Evolutionary conservation across 2,797 vertebrate genomes (phyloP).

Genomic region (Lithobates pipiens): DNA sequence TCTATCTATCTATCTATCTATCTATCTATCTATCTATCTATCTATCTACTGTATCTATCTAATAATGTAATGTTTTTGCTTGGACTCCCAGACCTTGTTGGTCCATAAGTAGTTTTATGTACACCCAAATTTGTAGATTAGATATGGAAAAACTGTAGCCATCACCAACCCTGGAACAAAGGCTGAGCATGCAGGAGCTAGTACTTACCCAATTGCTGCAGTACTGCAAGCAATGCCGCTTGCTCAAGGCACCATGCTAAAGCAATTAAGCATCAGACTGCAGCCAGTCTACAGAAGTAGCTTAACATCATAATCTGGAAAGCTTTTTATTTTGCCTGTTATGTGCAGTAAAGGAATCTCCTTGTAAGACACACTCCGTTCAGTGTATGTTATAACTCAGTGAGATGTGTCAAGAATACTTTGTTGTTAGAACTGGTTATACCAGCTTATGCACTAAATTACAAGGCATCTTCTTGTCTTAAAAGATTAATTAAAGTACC

Average conservation of each 20-base stretch:
- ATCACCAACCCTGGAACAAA: background rate
- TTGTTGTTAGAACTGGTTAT: slow-evolving; percentile 18
- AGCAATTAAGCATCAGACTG: background rate
- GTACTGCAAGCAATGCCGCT: background rate
- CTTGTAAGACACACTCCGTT: background rate
- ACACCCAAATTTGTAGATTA: background rate
- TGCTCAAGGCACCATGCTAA: background rate
- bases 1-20: no score
- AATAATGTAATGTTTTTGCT: no score
- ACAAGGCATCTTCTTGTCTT: slow-evolving; percentile 12
- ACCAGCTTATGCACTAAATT: slow-evolving; percentile 1
- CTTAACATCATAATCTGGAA: background rate
- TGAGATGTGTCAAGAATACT: background rate
- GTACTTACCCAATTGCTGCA: background rate
- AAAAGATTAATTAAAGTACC: slow-evolving; percentile 5
- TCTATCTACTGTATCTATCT: no score
- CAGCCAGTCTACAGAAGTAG: background rate
- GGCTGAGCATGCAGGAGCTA: background rate
- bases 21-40: no score
- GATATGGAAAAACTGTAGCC: no score
- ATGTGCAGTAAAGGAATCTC: background rate
- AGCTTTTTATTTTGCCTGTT: slow-evolving; percentile 2
- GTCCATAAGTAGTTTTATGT: background rate
- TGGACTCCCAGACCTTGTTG: no score
- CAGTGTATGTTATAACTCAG: background rate